Base-by-base conservation (phyloP, 2,888 invertebrate genomes). In the Pocota personata region DNA sequence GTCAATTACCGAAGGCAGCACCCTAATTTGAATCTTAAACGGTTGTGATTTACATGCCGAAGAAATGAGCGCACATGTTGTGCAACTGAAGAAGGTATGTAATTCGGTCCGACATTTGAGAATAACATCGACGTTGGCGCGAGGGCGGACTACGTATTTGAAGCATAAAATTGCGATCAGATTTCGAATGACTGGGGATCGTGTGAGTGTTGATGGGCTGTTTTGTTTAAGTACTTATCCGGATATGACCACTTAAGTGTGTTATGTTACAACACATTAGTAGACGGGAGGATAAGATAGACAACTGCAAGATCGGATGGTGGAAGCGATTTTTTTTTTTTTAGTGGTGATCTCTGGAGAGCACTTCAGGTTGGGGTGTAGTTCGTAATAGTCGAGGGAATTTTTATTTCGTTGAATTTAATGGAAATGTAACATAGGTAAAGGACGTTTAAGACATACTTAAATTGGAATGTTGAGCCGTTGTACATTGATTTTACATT, bases 161-260 rank as follows among this genome's bases (percentile, higher is more conserved):
- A 89, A 88, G 90, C 91, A 91, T 91, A 89, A 91, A 91, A 90
- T 89, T 82, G 87, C 88, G 90, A 90, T 92, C 91, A 88, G 88
- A 92, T 92, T 92, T 90, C 92, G 89, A 87, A 87, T 73, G 71
- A 50, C 67, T 60, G 71, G 71, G 16, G 69, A 62, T 55, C 66
- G 72, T 12, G n/a, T 60, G 52, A 77, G 77, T 77, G 82, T 43
- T 73, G 89, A 88, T 88, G 77, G 69, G 79, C 77, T 86, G 77
- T 80, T 76, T 73, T 64, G 72, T 75, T 80, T 57, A 46, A 71
- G 64, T 76, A 88, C 88, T 82, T 87, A 88, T 88, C 90, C 90
- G 90, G 90, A 90, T 90, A 88, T 89, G 78, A 87, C 88, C 88
- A 89, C 88, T 89, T 88, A 88, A 87, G 83, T 87, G 87, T 82